Base-by-base conservation (phyloP, 30 jellyfish, hydroid and myxozoan species). In the Sanderia malayensis region DNA sequence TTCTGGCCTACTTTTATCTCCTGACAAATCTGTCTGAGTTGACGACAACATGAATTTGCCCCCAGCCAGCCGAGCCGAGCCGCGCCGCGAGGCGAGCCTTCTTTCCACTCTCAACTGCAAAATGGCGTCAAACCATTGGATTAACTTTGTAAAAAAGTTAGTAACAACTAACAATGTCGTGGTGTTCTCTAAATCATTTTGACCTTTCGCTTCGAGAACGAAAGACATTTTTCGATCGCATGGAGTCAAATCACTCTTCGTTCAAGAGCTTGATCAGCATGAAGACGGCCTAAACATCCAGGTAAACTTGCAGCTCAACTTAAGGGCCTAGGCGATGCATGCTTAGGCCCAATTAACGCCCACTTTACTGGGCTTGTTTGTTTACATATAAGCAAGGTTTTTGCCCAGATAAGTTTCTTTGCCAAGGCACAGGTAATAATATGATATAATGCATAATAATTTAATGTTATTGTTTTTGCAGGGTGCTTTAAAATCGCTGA, bases 141-240 rank as follows among this genome's bases (percentile, higher is more conserved):
- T 65, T 33, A 29, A 26, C 47, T 52, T 64, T 34, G 75, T 78
- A 44, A 58, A 45, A 33, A 46, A 63, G 34, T 20, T 78, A 23
- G 33, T 78, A 20, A 3, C 66, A 9, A 78, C 37, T 19, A 65
- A 78, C 67, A 46, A 34, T 28, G 81, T 65, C 29, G 89, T 78
- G 6, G 89, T 78, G 27, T 78, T 78, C 37, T 78, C 89, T 21
- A 78, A 78, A 59, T 78, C 89, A 0, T 78, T 46, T 52, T 78
- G 89, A 65, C 89, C 89, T 21, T 78, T 78, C 26, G 89, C 89
- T 23, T 33, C 82, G 19, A 65, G 76, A 78, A 61, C 89, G 15
- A 78, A 78, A 66, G 47, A 31, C 10, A 33, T 67, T 21, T 69
- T 78, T n/a, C 74, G 68, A 23, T 71, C 34, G 1, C 19, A 59